Conservation (phyloP, 53 echinoderm and acorn worm genomes). For the Paelopatides confundens region DNA sequence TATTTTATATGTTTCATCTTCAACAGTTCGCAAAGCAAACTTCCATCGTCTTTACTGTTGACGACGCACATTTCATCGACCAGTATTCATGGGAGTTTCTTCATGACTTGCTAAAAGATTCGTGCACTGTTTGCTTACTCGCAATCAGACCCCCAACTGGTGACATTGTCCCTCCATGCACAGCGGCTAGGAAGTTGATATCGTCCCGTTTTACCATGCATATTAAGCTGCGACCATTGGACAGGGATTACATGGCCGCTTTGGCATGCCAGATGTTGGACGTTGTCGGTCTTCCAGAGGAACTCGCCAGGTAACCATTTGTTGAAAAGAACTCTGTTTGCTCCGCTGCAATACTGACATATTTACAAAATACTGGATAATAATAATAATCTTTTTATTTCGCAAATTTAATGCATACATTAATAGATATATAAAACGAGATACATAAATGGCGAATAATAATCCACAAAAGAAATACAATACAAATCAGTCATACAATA, state of each 20-base stretch:
- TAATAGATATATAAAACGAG: too few species aligned
- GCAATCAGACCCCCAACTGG: constrained; percentile 79
- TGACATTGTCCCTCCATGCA: constrained; percentile 67
- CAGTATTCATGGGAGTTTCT: constrained; percentile 96
- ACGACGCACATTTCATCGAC: constrained; percentile 97
- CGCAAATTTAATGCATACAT: too few species aligned
- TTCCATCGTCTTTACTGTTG: constrained; percentile 85
- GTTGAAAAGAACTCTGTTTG: too few species aligned
- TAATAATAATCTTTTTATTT: too few species aligned
- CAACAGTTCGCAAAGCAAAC: constrained; percentile 74
- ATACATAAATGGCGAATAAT: too few species aligned
- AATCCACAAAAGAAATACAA: too few species aligned
- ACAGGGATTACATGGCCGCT: constrained; percentile 78
- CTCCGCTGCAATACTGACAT: too few species aligned
- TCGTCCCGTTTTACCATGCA: constrained; percentile 68
- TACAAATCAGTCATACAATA: too few species aligned
- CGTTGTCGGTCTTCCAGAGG: constrained; percentile 83
- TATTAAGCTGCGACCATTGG: constrained; percentile 79
- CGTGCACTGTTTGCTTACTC: constrained; percentile 82
- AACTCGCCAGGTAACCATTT: constrained; percentile 88
- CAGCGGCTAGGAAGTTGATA: constrained; percentile 73
- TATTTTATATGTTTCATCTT: too few species aligned
- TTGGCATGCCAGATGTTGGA: constrained; percentile 95
- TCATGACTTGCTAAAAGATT: constrained; percentile 80
- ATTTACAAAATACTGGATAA: too few species aligned